These are phyloP conservation scores for Isotomurus palustris DNA, from an alignment of 2,888 invertebrate genomes.

Conservation along the genomic window DNA sequence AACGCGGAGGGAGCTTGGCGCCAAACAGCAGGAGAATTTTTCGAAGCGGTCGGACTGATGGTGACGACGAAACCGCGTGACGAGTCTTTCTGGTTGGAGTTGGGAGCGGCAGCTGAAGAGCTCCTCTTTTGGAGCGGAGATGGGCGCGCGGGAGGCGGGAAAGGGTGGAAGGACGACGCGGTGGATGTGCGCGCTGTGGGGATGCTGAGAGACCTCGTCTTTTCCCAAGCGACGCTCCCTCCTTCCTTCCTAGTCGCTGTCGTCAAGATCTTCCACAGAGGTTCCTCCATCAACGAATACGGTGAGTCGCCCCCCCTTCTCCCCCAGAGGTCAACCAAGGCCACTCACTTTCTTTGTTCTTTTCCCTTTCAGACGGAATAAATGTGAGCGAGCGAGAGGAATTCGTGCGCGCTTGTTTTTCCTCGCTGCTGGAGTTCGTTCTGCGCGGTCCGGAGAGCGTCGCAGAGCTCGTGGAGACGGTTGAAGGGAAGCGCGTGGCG, in stretches of 20 bases:
- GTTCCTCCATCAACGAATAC: conserved; percentile 46
- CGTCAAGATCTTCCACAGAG: conserved; percentile 56
- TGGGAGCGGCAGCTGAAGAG: conserved; percentile 46
- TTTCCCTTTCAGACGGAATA: conserved; percentile 69
- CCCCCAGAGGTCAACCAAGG: too few species aligned
- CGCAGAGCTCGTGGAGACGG: conserved; percentile 49
- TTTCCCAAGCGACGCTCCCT: conserved; percentile 74
- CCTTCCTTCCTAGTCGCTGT: conserved; percentile 76
- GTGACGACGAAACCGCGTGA: conserved; percentile 37
- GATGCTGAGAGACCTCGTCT: conserved; percentile 71
- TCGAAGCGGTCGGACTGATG: conserved; percentile 39
- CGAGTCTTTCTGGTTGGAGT: conserved; percentile 39
- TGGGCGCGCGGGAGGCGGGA: conserved; percentile 43
- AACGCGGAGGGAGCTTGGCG: conserved; percentile 44
- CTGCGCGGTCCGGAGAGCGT: conserved; percentile 67
- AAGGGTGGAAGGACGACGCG: conserved; percentile 61
- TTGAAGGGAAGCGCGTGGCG: conserved; percentile 61
- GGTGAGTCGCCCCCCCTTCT: conserved; percentile 19
- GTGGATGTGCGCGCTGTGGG: conserved; percentile 78
- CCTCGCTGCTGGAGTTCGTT: conserved; percentile 90
- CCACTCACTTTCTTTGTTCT: conserved; percentile 17
- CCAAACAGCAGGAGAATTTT: conserved; percentile 42
- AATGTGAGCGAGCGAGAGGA: conserved; percentile 75
- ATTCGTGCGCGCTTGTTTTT: conserved; percentile 93
- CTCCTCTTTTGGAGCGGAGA: conserved; percentile 41